Base-by-base conservation (phyloP, 1,140 invertebrate species). In the Drosophila carrolli region DNA sequence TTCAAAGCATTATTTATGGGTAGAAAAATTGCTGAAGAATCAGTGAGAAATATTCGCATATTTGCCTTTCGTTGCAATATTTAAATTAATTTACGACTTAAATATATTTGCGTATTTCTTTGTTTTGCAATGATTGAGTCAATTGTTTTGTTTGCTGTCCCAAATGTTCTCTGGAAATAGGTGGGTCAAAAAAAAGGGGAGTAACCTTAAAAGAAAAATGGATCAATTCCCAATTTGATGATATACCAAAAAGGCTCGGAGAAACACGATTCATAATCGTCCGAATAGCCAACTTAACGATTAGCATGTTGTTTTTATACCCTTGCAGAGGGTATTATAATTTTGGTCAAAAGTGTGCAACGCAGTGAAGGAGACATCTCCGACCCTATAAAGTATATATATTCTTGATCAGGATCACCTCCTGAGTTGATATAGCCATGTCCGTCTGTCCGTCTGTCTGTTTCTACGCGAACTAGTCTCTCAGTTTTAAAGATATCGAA, bases 71-170 rank as follows among this genome's bases (percentile, higher is more conserved):
- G 65, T 44, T 59, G 37, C 74, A 14, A 59, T 74, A 74, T 73
- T 74, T 63, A 76, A 89, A 88, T 83, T 75, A 88, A 88, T 88
- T 89, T 88, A 88, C 67, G 84, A 88, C 71, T 47, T 57, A 35
- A 65, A 75, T 62, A 29, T 62, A 41, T 54, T 32, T 74, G 32
- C 50, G 11, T 1, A 35, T 38, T 46, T 14, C 41, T 62, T 75
- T 50, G 50, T 55, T 56, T 48, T 61, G 40, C 67, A 82, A 48
- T 41, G 47, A 55, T 50, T 56, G 65, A 23, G 19, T 70, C 57
- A 88, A 89, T 88, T 83, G 76, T 48, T 88, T 79, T 88, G 73
- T 80, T 89, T 73, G 71, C 40, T 50, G 38, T 38, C 10, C 38
- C 43, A 37, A 37, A 58, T 73, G 60, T 76, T 81, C 8, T 40